Conservation (phyloP, 1,140 invertebrate genomes). For the Polypedilum vanderplanki region DNA sequence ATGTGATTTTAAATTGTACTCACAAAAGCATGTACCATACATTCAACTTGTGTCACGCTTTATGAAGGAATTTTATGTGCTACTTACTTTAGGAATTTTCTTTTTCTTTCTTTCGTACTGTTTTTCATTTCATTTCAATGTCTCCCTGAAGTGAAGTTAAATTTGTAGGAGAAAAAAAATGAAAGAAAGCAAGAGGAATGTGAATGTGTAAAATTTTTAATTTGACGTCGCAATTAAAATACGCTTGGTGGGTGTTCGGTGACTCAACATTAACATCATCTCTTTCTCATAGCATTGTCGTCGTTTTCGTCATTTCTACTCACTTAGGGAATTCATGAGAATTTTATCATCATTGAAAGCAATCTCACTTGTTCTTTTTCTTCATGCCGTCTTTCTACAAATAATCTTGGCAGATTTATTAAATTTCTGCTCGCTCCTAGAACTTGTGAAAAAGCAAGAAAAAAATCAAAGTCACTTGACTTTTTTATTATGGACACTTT, state of each 20-base stretch:
- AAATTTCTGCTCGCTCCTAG: neutral
- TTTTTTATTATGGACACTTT: no score
- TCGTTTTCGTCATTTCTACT: neutral
- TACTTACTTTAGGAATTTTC: neutral
- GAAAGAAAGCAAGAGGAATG: neutral
- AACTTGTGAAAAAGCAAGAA: neutral
- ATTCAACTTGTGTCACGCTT: conserved; percentile 10
- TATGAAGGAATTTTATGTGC: neutral
- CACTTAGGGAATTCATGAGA: neutral
- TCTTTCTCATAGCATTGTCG: neutral
- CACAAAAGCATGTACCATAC: neutral
- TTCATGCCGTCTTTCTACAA: no score
- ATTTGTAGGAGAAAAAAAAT: neutral
- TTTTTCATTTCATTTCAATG: neutral
- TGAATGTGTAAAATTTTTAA: conserved; percentile 20
- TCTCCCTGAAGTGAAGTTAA: neutral
- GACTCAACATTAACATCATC: conserved; percentile 3
- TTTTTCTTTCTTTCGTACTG: neutral
- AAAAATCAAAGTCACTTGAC: neutral
- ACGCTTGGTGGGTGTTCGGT: conserved; percentile 9
- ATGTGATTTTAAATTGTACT: no score
- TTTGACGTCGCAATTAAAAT: conserved; percentile 13
- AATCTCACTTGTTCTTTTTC: no score
- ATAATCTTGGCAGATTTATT: no score
- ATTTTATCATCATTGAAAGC: conserved; percentile 7